Evolutionary conservation across 92 coral and sea anemone species (phyloP), one percentile per base, ranked within the genome.

Genomic region (Ricordea florida): DNA sequence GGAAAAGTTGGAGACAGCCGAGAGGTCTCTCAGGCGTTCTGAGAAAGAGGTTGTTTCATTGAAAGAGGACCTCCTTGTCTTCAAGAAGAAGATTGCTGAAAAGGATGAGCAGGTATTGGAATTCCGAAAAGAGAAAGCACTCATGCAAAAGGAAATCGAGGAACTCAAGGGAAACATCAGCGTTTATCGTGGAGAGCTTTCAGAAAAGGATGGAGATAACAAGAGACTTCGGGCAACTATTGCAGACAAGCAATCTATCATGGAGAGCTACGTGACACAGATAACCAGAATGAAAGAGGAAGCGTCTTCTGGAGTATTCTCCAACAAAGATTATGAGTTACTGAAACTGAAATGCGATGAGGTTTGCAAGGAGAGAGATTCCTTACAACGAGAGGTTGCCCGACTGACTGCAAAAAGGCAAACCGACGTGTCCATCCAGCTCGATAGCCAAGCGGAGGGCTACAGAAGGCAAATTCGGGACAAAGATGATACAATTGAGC

Each of bases 261-360:
- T 66, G 35, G 84, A 78, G 47, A 57, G 70, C 57, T 78, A 78
- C 84, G 40, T 78, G 47, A 57, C 66, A 15, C 74, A 66, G 44
- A 78, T 78, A 6, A 25, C 68, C 21, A 62, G 62, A 32, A 50
- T 70, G 43, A 72, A 78, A 9, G 61, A 61, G 3, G 60, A 17
- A 37, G 24, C 35, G 0, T 17, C 48, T 9, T 27, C 75, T 10
- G 17, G 23, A 8, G 37, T 14, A 5, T 53, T 10, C 44, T 41
- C 52, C 1, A 65, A 53, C 31, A 65, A 13, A n/a, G 83, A 77
- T 9, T 44, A 52, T 14, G 63, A 62, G 9, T 42, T 56, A 30
- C 27, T 79, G 26, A 64, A 79, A 47, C 70, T 69, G 23, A 73
- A 79, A 28, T 56, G 57, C 21, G 57, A 62, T 34, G 79, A 61